A percentile compares a stretch with the other conserved stretches of the same genome.
These are phyloP conservation scores for Crocallis elinguaria DNA, from an alignment of 2,888 invertebrate species.

Conservation along the genomic window DNA sequence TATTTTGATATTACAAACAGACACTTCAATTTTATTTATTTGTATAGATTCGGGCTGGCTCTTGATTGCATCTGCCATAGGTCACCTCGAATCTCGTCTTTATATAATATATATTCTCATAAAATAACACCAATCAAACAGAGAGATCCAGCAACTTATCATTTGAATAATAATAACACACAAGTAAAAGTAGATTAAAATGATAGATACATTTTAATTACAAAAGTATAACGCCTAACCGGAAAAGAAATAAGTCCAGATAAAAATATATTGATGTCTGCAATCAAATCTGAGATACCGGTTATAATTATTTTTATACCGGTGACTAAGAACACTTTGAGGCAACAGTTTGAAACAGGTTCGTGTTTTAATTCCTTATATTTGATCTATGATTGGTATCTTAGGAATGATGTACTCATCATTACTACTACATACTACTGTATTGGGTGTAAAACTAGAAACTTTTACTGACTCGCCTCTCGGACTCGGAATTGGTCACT, in stretches of 20 bases:
- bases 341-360: slow-evolving; percentile 1
- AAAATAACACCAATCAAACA: not conserved
- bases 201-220: slow-evolving; percentile 24
- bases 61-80: no score
- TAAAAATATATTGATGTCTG: slow-evolving; percentile 20
- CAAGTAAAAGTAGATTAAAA: slow-evolving; percentile 20
- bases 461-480: no score
- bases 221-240: slow-evolving; percentile 23
- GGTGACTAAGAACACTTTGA: not conserved
- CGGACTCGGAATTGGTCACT: no score
- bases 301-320: slow-evolving; percentile 7
- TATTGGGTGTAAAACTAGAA: no score
- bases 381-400: not conserved
- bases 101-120: no score
- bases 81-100: no score
- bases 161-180: not conserved
- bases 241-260: slow-evolving; percentile 23
- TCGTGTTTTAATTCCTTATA: not conserved
- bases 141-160: not conserved
- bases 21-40: no score
- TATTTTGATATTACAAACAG: no score
- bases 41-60: no score
- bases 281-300: slow-evolving; percentile 14
- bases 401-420: not conserved
- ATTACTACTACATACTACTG: not conserved